Evolutionary conservation across 2,113 vertebrate genomes (phyloP).

Genomic region (Riparia riparia): DNA sequence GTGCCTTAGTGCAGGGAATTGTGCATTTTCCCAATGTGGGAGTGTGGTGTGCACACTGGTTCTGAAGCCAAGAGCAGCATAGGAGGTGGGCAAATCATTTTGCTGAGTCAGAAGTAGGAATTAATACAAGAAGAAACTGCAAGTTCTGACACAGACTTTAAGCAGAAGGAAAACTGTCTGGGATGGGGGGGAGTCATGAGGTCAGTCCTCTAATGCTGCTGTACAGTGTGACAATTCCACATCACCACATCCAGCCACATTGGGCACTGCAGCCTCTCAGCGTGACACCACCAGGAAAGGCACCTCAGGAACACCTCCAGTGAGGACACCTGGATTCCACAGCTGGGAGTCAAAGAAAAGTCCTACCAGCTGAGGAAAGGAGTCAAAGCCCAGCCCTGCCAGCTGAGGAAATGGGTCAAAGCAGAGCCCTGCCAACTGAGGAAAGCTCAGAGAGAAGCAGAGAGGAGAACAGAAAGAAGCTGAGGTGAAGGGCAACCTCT

Average conservation of each 20-base stretch:
- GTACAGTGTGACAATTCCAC: rapidly evolving
- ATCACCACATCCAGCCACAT: neutral
- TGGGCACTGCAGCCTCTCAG: neutral
- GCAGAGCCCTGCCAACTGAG: neutral
- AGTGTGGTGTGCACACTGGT: neutral
- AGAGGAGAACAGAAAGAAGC: neutral
- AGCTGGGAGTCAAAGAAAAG: neutral
- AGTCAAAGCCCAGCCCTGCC: neutral
- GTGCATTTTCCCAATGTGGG: neutral
- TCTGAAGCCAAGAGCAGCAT: neutral
- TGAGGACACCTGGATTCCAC: neutral
- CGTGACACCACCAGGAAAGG: neutral
- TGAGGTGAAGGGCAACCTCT: neutral
- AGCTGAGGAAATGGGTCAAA: neutral
- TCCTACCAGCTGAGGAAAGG: neutral
- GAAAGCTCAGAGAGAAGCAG: neutral
- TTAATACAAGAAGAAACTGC: neutral
- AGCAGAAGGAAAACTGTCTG: neutral
- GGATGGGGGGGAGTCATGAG: neutral
- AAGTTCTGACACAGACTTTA: neutral
- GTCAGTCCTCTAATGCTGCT: neutral
- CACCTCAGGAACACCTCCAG: neutral
- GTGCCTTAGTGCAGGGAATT: neutral
- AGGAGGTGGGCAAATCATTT: neutral
- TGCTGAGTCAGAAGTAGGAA: constrained; percentile 21